phyloP scores from a whole-genome alignment of 2,113 vertebrate species.

The Carassius gibelio region DNA sequence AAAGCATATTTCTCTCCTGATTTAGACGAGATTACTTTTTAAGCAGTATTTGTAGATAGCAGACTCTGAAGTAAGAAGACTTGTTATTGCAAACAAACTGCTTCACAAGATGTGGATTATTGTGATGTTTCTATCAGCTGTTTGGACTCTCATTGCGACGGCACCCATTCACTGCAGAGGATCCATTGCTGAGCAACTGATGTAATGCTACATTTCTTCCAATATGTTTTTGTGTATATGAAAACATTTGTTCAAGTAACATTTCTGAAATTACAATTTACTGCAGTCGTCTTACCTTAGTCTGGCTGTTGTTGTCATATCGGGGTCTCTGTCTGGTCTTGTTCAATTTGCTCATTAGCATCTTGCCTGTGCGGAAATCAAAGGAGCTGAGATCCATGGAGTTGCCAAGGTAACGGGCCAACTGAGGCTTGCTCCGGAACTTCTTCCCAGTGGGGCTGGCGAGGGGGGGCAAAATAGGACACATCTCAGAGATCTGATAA shows the following conservation, averaged over 20 bases:
- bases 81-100: no score
- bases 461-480: conserved; percentile 52
- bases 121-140: no score
- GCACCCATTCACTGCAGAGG: background rate
- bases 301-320: conserved; percentile 92
- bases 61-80: no score
- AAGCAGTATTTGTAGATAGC: no score
- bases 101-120: no score
- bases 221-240: background rate
- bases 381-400: conserved; percentile 97
- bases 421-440: conserved; percentile 97
- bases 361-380: conserved; percentile 95
- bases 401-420: conserved; percentile 95
- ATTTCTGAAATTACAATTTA: no score
- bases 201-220: background rate
- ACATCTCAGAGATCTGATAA: conserved; percentile 22
- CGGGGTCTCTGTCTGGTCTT: conserved; percentile 94
- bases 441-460: conserved; percentile 96
- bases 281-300: conserved; percentile 79
- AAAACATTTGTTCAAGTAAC: background rate
- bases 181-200: background rate
- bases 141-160: background rate
- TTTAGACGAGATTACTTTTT: no score
- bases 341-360: conserved; percentile 95
- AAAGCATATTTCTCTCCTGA: no score